Evolutionary conservation across 1,140 invertebrate genomes (phyloP).

Genomic region (Caenorhabditis remanei): DNA sequence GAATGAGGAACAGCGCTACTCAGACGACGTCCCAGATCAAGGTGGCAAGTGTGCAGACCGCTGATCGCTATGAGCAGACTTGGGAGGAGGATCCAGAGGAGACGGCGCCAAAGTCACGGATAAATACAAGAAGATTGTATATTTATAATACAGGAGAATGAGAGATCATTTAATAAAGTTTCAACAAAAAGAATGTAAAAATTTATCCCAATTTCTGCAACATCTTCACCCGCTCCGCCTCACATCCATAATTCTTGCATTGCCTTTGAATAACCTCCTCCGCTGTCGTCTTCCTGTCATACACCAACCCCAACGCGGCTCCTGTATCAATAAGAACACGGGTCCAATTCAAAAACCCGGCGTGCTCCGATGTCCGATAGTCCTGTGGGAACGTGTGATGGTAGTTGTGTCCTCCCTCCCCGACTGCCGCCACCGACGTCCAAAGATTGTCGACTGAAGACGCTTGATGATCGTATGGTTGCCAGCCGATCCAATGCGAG

Average conservation of each 20-base stretch:
- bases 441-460: constrained; percentile 80
- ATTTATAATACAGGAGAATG: constrained; percentile 69
- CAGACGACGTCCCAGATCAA: constrained; percentile 65
- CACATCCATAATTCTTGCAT: constrained; percentile 15
- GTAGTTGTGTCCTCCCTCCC: constrained; percentile 87
- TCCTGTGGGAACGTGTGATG: constrained; percentile 94
- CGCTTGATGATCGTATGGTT: constrained; percentile 88
- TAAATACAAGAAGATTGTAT: constrained; percentile 64
- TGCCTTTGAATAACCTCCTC: constrained; percentile 71
- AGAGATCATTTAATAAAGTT: background rate
- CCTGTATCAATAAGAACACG: constrained; percentile 87
- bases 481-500: constrained; percentile 90
- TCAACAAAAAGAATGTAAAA: background rate
- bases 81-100: constrained; percentile 66
- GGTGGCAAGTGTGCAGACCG: constrained; percentile 60
- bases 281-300: constrained; percentile 84
- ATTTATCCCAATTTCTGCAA: constrained; percentile 14
- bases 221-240: background rate
- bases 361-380: constrained; percentile 87
- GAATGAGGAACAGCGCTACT: constrained; percentile 66
- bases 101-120: constrained; percentile 37
- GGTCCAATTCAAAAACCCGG: constrained; percentile 86
- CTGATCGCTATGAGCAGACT: constrained; percentile 59
- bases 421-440: constrained; percentile 62
- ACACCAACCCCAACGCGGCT: constrained; percentile 86